Conservation (phyloP, 2,888 invertebrate genomes). For the Cheiracanthium punctorium region DNA sequence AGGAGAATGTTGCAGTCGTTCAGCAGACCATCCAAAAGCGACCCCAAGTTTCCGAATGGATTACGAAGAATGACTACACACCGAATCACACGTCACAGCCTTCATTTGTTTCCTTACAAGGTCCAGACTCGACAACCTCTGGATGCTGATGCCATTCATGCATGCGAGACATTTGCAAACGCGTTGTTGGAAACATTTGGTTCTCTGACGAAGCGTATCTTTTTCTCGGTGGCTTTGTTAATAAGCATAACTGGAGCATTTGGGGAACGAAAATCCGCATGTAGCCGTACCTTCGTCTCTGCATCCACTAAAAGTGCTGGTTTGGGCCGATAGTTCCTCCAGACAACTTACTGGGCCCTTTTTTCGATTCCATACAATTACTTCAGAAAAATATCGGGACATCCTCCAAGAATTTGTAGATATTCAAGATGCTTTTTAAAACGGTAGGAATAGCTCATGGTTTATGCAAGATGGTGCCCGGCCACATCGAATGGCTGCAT, state of each 20-base stretch:
- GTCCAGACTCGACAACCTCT: too few species aligned
- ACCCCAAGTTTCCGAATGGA: background rate
- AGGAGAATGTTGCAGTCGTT: background rate
- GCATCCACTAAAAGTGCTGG: conserved; percentile 74
- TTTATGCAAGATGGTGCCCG: too few species aligned
- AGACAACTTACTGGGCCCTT: conserved; percentile 20
- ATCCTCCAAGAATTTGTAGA: conserved; percentile 23
- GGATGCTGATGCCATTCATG: too few species aligned
- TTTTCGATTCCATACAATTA: background rate
- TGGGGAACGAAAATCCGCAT: conserved; percentile 72
- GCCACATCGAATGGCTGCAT: too few species aligned
- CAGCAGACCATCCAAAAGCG: too few species aligned
- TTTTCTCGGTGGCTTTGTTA: conserved; percentile 67
- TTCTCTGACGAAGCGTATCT: conserved; percentile 73
- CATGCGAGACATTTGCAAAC: too few species aligned
- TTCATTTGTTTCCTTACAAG: too few species aligned
- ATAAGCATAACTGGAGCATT: conserved; percentile 72
- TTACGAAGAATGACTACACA: conserved; percentile 1
- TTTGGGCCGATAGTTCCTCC: conserved; percentile 72
- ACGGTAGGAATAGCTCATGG: too few species aligned
- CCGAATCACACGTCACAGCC: conserved; percentile 2
- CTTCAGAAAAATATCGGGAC: background rate
- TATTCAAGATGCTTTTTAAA: background rate
- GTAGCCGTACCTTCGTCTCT: conserved; percentile 73
- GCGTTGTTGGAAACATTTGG: conserved; percentile 13